Evolutionary conservation across 1,140 invertebrate species (phyloP), one percentile per base, ranked within the genome.

Genomic region (Drosophila pseudoananassae): DNA sequence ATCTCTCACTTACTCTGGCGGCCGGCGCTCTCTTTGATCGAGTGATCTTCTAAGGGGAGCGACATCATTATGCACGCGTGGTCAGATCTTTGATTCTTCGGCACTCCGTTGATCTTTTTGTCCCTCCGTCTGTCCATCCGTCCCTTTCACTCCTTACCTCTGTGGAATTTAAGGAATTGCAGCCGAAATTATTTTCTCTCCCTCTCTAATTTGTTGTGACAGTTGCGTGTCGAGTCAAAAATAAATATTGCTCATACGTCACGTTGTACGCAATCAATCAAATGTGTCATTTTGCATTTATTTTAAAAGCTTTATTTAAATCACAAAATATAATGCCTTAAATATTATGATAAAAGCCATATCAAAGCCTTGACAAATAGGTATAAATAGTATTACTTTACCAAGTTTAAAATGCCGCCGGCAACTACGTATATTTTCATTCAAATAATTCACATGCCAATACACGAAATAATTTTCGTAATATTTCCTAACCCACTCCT

Each of bases 11-110:
- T 49, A 46, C 50, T 43, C 50, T 31, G 40, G 46, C 29, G 45
- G 52, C 56, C 43, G 76, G 83, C 83, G 82, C 82, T 87, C 74
- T 76, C 83, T 87, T 87, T 87, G 82, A 87, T 87, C 82, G 82
- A 88, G 60, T 87, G 83, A 87, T 87, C 83, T 87, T 83, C 71
- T 76, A 75, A 88, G 81, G 83, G 83, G 70, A 87, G 83, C 82
- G 83, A 88, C 82, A 47, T 78, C 70, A 87, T 87, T 88, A 87
- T 87, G 78, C 84, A 87, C 82, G 82, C 82, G 82, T 87, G 82
- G 82, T 83, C 82, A 87, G 78, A 83, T 88, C 83, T 75, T 78
- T 84, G 79, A 76, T 72, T 60, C 45, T 58, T 20, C 20, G 17
- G 23, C 20, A 29, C 17, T 46, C n/a, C 6, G 5, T 46, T 46